Conservation (phyloP, 1,140 invertebrate species). For the Uloborus diversus region DNA sequence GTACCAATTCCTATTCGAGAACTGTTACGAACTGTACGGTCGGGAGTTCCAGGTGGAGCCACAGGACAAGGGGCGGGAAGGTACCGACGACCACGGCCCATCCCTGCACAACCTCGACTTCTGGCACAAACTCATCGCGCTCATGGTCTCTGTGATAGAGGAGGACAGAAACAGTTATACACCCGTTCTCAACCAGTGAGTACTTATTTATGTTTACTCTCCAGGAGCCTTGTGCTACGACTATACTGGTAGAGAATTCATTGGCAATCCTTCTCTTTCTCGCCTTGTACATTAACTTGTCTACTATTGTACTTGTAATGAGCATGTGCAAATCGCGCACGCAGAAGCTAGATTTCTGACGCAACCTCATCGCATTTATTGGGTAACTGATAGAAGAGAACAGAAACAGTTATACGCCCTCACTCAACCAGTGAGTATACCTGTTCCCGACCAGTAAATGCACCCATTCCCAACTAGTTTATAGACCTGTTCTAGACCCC, state of each 20-base stretch:
- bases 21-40: conserved; percentile 95
- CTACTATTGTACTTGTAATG: too few relatives aligned
- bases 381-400: conserved; percentile 99
- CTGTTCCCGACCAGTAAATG: too few relatives aligned
- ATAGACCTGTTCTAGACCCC: too few relatives aligned
- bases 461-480: too few relatives aligned
- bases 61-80: conserved; percentile 65
- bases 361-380: conserved; percentile 96
- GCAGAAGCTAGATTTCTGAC: conserved; percentile 97
- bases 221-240: not conserved
- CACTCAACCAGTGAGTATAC: conserved; percentile 96
- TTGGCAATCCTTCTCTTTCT: too few relatives aligned
- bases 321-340: too few relatives aligned
- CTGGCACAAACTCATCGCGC: conserved; percentile 97
- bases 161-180: conserved; percentile 98
- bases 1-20: conserved; percentile 98
- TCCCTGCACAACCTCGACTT: conserved; percentile 93
- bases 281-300: too few relatives aligned
- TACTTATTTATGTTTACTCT: conserved; percentile 28
- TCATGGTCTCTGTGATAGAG: conserved; percentile 98
- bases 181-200: conserved; percentile 94
- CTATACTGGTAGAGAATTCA: too few relatives aligned
- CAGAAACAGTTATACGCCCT: conserved; percentile 97
- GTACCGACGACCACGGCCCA: conserved; percentile 83
- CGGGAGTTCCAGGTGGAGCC: conserved; percentile 93